These are phyloP conservation scores for Meriones psammophilus DNA, from an alignment of 2,797 vertebrate genomes.

Conservation along the genomic window DNA sequence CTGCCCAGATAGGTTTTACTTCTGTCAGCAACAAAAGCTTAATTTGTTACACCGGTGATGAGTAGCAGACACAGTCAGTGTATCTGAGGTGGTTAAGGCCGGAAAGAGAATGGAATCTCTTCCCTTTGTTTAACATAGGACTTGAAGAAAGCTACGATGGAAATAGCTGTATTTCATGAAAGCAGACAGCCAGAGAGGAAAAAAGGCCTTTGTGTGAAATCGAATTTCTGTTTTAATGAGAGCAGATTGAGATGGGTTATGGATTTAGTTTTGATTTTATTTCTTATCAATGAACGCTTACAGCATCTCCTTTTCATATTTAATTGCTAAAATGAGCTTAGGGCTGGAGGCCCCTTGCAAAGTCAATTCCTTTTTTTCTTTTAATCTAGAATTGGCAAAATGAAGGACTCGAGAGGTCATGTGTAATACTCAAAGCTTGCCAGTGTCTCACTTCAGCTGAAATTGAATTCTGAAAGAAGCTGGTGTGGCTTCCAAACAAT, in stretches of 20 bases:
- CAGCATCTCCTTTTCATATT: not conserved
- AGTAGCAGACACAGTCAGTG: constrained; percentile 78
- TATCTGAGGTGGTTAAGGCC: constrained; percentile 66
- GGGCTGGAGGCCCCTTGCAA: not conserved
- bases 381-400: constrained; percentile 36
- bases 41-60: constrained; percentile 74
- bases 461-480: not conserved
- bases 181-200: not conserved
- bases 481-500: not conserved
- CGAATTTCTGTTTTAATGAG: constrained; percentile 56
- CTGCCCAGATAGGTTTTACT: constrained; percentile 74
- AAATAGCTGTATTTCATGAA: constrained; percentile 57
- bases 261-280: constrained; percentile 61
- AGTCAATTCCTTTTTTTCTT: constrained; percentile 35
- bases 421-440: not conserved
- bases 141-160: constrained; percentile 47
- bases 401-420: constrained; percentile 28
- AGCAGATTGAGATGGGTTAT: not conserved
- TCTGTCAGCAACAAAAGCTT: constrained; percentile 75
- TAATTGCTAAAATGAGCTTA: constrained; percentile 39
- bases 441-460: not conserved
- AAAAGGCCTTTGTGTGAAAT: constrained; percentile 26
- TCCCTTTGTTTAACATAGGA: constrained; percentile 62
- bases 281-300: constrained; percentile 45
- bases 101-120: constrained; percentile 66